Base-by-base conservation (phyloP, 2,888 invertebrate genomes). In the Rhagium mordax region DNA sequence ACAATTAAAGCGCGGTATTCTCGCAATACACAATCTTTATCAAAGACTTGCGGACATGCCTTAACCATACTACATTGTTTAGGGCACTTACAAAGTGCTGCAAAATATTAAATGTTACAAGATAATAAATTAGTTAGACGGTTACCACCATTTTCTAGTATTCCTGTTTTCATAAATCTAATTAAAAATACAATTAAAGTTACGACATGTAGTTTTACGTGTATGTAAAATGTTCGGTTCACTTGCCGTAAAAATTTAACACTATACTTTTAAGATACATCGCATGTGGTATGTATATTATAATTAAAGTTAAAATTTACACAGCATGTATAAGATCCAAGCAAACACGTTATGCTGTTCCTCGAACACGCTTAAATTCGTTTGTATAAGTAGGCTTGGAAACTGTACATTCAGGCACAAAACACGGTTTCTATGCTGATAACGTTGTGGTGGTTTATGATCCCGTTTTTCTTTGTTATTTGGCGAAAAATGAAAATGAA, bases 251-350 rank as follows among this genome's bases (percentile, higher is more conserved):
- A 62, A 62, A 62, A 62, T 47, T 61, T 20, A 47, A 47, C 21
- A 62, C 24, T 55, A 60, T 33, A 41, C 48, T 65, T 65, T 65
- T 18, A 49, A 55, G 65, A 18, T 68, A 57, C 68, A 68, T 68
- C 57, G 68, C 68, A 68, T 68, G 68, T 20, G 55, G 68, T 68
- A 57, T 57, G 41, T 65, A 24, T 41, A 48, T 53, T 68, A 49
- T 69, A 69, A 69, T 69, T 69, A 60, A 69, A 20, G 47, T 69
- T 69, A 57, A 60, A 69, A 69, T 69, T 60, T 69, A 69, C 69
- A 33, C 69, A 69, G 49, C 68, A 18, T 48, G 59, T 68, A 59
- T 47, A 68, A 21, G 60, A 69, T 60, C 48, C 18, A 27, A 47
- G 41, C 18, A 10, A 55, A 55, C 67, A 67, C 67, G 67, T 67